Conservation (phyloP, 2,888 invertebrate species). For the Galerucella calmariensis region DNA sequence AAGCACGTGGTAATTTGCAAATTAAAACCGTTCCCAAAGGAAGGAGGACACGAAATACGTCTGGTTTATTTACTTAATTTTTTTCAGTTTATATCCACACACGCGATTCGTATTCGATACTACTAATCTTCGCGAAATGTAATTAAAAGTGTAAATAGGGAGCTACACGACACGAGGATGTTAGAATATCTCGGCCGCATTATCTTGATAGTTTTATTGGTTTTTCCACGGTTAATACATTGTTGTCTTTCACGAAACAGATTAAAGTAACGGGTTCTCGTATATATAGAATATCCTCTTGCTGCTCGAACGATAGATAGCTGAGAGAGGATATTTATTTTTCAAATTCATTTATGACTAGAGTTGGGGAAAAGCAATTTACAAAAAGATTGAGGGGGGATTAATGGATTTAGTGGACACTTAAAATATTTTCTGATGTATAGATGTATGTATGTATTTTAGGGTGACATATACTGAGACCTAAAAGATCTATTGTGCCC, state of each 20-base stretch:
- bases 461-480: too few relatives aligned
- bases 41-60: neutral
- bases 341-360: too few relatives aligned
- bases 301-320: too few relatives aligned
- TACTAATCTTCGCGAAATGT: conserved; percentile 25
- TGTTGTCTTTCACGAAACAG: conserved; percentile 20
- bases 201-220: conserved; percentile 37
- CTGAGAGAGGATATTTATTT: too few relatives aligned
- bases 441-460: too few relatives aligned
- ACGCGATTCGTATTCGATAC: conserved; percentile 4
- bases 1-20: neutral
- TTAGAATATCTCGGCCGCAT: conserved; percentile 14
- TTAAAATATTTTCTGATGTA: too few relatives aligned
- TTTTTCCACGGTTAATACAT: conserved; percentile 29
- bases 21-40: neutral
- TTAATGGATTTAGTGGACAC: too few relatives aligned
- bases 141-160: conserved; percentile 30
- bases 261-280: conserved; percentile 13
- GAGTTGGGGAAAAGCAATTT: too few relatives aligned
- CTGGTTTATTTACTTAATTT: neutral
- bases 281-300: too few relatives aligned
- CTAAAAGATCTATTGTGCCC: too few relatives aligned
- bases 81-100: neutral
- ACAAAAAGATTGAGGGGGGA: too few relatives aligned
- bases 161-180: conserved; percentile 17